phyloP scores from a whole-genome alignment of 2,797 vertebrate genomes.

The Podarcis lilfordi region DNA sequence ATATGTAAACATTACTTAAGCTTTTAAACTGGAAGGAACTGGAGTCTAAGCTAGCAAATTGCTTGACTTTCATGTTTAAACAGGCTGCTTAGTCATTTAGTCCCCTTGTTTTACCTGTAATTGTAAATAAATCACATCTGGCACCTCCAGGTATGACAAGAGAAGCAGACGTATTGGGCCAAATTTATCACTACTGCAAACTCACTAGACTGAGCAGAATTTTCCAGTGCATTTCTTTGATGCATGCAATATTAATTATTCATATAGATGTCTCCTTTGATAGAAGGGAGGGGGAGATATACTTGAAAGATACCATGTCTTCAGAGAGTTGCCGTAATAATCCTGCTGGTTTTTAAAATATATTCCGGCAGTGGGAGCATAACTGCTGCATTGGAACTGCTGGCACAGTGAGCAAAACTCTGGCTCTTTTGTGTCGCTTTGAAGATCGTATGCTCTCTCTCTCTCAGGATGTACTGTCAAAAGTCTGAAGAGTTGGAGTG shows the following conservation, averaged over 20 bases:
- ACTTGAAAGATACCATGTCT: slow-evolving; percentile 49
- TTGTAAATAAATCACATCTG: slow-evolving; percentile 8
- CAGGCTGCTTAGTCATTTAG: background rate
- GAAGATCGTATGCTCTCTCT: slow-evolving; percentile 73
- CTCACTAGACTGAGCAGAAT: slow-evolving; percentile 35
- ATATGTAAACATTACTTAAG: background rate
- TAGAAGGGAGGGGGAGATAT: slow-evolving; percentile 22
- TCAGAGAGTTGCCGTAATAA: slow-evolving; percentile 63
- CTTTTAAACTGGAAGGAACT: background rate
- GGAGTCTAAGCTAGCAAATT: background rate
- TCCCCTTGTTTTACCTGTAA: background rate
- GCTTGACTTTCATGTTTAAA: slow-evolving; percentile 13
- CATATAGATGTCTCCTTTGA: slow-evolving; percentile 42
- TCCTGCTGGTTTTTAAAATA: slow-evolving; percentile 60
- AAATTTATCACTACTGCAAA: slow-evolving; percentile 20
- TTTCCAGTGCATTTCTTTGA: slow-evolving; percentile 12
- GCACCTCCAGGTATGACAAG: background rate
- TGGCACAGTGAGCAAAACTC: slow-evolving; percentile 69
- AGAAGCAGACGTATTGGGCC: background rate
- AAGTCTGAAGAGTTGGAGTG: slow-evolving; percentile 62
- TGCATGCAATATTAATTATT: slow-evolving; percentile 29
- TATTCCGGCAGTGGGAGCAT: slow-evolving; percentile 48
- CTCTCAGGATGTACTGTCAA: slow-evolving; percentile 71
- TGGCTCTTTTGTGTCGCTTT: slow-evolving; percentile 65
- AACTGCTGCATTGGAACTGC: slow-evolving; percentile 42